These are phyloP conservation scores for Barnardius zonarius DNA, from an alignment of 2,113 vertebrate species.

Conservation along the genomic window DNA sequence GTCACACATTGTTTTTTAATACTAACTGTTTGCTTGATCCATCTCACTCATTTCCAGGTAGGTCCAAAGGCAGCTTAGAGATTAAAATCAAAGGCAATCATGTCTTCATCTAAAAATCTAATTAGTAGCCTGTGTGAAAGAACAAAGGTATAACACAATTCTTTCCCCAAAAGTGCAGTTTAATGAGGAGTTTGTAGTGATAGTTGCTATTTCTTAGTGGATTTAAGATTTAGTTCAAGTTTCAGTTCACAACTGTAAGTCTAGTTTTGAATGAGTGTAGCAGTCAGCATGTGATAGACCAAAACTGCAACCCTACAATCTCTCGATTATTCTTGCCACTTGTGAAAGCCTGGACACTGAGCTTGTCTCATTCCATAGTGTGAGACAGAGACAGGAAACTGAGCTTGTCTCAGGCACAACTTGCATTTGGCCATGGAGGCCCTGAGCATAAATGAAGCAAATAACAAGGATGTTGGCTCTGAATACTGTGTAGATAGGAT, in stretches of 20 bases:
- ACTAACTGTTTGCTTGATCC: not conserved
- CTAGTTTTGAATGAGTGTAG: not conserved
- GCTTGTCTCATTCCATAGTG: not conserved
- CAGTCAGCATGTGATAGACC: not conserved
- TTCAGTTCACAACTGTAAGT: not conserved
- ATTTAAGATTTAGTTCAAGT: not conserved
- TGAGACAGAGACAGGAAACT: not conserved
- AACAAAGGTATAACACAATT: not conserved
- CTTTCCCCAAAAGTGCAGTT: not conserved
- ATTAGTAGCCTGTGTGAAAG: not conserved
- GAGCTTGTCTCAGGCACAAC: not conserved
- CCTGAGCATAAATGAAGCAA: not conserved
- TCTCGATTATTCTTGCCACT: not conserved
- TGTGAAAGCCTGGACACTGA: not conserved
- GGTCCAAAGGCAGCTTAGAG: not conserved
- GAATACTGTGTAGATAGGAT: not conserved
- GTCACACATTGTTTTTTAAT: not conserved
- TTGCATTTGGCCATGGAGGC: not conserved
- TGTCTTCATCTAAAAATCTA: not conserved
- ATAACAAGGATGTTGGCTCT: not conserved
- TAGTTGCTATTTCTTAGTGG: not conserved
- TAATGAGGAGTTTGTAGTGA: not conserved
- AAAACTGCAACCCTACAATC: not conserved
- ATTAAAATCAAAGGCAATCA: not conserved
- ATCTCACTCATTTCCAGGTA: not conserved